Conservation (phyloP, 2,888 invertebrate species). For the Mythimna lalbum region DNA sequence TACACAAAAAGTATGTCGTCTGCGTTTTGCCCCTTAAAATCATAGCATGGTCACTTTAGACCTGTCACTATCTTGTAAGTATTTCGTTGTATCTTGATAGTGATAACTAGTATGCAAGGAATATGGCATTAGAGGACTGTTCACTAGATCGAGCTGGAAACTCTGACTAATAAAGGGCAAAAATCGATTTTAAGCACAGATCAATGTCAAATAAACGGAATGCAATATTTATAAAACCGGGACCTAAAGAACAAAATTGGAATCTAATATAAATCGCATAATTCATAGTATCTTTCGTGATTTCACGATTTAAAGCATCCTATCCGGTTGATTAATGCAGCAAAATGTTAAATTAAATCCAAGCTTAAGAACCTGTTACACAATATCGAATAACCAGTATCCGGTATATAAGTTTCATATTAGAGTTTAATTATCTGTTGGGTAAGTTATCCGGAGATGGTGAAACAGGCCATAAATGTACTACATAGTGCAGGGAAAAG, state of each 20-base stretch:
- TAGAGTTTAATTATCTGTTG: background rate
- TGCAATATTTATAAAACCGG: constrained; percentile 1
- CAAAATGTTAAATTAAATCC: background rate
- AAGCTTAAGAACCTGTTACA: constrained; percentile 18
- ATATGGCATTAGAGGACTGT: constrained; percentile 3
- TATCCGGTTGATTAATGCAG: background rate
- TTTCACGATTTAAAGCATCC: background rate
- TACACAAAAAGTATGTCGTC: constrained; percentile 1
- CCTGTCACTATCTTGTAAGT: background rate
- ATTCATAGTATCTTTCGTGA: background rate
- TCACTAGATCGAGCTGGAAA: background rate
- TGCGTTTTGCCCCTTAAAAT: background rate
- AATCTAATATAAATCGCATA: constrained; percentile 1
- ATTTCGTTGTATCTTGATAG: background rate
- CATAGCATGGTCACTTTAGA: background rate
- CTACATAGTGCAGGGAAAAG: constrained; percentile 17
- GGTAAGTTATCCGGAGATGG: background rate
- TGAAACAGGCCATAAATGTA: constrained; percentile 19
- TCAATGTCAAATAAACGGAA: background rate
- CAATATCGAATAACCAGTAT: constrained; percentile 8
- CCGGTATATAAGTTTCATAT: background rate
- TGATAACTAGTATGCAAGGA: background rate
- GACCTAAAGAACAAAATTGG: background rate
- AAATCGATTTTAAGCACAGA: background rate
- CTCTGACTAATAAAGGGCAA: constrained; percentile 4